A percentile compares a stretch with the other conserved stretches of the same genome.
Conservation (phyloP, 1,140 invertebrate species). For the Choristoneura fumiferana region DNA sequence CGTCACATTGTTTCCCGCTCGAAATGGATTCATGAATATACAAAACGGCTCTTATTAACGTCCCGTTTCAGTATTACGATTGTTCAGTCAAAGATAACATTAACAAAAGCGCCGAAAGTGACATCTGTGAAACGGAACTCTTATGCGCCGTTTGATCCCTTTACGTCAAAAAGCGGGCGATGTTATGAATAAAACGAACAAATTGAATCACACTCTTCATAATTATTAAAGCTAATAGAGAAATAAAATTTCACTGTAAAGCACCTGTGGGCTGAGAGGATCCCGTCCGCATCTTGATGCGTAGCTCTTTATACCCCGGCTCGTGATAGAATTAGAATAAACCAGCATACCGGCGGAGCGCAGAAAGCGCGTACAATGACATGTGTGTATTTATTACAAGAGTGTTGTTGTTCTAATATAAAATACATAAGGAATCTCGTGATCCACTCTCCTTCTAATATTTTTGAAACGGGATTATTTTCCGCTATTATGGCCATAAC, state of each 20-base stretch:
- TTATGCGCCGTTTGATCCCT: neutral
- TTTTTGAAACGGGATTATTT: too few relatives aligned
- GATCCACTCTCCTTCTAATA: too few relatives aligned
- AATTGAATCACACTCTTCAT: neutral
- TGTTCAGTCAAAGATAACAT: constrained; percentile 20
- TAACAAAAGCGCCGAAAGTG: neutral
- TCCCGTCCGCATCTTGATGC: neutral
- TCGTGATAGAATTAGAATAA: constrained; percentile 8
- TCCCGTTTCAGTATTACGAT: constrained; percentile 22
- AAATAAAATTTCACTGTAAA: too few relatives aligned
- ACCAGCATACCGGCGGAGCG: neutral
- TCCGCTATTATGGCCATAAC: too few relatives aligned
- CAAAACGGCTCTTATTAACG: constrained; percentile 44
- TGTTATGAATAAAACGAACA: neutral
- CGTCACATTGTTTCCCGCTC: constrained; percentile 24
- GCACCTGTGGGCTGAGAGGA: too few relatives aligned
- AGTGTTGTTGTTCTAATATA: too few relatives aligned
- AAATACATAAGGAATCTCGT: too few relatives aligned
- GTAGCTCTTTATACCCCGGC: neutral
- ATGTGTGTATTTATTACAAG: too few relatives aligned
- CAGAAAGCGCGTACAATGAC: too few relatives aligned
- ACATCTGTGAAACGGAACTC: neutral
- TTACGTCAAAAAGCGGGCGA: neutral
- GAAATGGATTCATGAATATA: constrained; percentile 54
- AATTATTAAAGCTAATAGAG: neutral